These are phyloP conservation scores for Hapalemur alaotrensis DNA, from an alignment of 2,797 vertebrate genomes.

Conservation along the genomic window DNA sequence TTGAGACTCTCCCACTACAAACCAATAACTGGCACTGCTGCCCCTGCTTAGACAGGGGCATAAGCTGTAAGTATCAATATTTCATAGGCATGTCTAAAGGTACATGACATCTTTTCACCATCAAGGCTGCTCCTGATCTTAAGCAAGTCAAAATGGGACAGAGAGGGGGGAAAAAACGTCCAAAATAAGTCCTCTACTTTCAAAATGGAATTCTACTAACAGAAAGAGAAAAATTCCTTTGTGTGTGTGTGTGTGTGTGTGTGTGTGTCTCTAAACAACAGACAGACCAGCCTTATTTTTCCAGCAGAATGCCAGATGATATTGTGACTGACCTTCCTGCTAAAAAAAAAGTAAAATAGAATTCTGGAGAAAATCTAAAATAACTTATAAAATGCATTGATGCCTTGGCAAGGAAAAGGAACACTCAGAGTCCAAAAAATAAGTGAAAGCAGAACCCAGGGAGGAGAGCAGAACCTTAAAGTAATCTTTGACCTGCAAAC, in stretches of 20 bases:
- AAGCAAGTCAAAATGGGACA: not conserved
- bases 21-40: not conserved
- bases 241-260: too few relatives aligned
- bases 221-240: not conserved
- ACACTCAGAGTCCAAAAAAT: not conserved
- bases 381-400: not conserved
- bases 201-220: not conserved
- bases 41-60: not conserved
- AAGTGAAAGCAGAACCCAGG: not conserved
- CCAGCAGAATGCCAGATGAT: not conserved
- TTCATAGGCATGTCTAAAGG: not conserved
- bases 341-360: not conserved
- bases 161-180: not conserved
- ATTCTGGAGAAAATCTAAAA: not conserved
- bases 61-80: not conserved
- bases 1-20: not conserved
- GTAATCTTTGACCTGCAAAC: not conserved
- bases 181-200: not conserved
- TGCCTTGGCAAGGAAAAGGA: not conserved
- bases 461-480: not conserved
- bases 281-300: not conserved
- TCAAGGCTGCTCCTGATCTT: not conserved
- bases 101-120: not conserved
- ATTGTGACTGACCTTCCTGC: not conserved
- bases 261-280: not conserved